A percentile compares a stretch with the other conserved stretches of the same genome.
These are phyloP conservation scores for zebrafish (Danio rerio) DNA, from an alignment of 2,113 vertebrate genomes.

Conservation along the genomic window DNA sequence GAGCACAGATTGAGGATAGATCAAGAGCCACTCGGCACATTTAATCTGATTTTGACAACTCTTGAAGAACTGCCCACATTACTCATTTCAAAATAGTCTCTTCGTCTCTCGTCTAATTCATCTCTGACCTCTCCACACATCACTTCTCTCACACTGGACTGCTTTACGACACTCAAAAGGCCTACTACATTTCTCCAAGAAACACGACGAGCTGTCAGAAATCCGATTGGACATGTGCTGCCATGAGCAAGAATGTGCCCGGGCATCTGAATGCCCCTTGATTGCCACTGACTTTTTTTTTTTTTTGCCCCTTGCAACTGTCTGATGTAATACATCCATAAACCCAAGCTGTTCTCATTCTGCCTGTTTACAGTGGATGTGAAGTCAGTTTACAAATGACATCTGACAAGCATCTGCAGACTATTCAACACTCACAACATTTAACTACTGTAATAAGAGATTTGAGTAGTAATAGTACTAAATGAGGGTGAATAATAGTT, in stretches of 20 bases:
- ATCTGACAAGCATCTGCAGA: neutral
- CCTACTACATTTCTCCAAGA: neutral
- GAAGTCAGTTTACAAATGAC: neutral
- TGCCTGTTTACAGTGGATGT: too few species aligned
- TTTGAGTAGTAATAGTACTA: too few species aligned
- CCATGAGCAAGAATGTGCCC: neutral
- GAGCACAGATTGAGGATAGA: slow-evolving; percentile 16
- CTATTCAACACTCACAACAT: too few species aligned
- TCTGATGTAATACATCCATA: neutral
- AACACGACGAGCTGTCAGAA: neutral
- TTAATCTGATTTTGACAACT: slow-evolving; percentile 53
- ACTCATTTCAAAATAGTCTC: slow-evolving; percentile 37
- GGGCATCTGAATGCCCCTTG: neutral
- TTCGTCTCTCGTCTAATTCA: slow-evolving; percentile 31
- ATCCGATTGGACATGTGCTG: slow-evolving; percentile 31
- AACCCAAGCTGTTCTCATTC: neutral
- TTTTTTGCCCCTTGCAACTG: slow-evolving; percentile 12
- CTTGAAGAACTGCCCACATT: slow-evolving; percentile 48
- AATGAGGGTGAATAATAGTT: too few species aligned
- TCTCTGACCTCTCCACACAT: slow-evolving; percentile 57
- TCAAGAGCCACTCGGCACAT: slow-evolving; percentile 14
- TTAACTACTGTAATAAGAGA: neutral
- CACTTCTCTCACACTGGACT: slow-evolving; percentile 43
- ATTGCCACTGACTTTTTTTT: slow-evolving; percentile 50
- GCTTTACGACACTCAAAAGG: slow-evolving; percentile 39